Evolutionary conservation across 2,888 invertebrate genomes (phyloP).

Genomic region (Glaucopsyche alexis): DNA sequence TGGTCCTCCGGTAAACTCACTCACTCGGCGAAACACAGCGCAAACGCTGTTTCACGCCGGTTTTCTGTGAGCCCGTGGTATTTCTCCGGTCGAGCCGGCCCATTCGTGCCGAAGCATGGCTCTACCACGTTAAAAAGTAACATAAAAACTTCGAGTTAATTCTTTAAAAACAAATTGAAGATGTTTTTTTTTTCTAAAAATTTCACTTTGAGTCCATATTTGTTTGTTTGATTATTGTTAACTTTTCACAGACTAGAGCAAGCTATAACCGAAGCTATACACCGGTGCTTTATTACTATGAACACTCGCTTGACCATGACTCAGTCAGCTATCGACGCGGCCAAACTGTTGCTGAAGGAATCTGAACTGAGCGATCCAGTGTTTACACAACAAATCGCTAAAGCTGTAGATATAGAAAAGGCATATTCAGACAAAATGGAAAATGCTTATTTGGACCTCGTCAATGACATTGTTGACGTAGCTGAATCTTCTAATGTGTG

Average conservation of each 20-base stretch:
- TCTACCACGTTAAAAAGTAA: no score
- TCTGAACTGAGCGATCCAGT: conserved; percentile 53
- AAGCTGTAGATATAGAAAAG: conserved; percentile 58
- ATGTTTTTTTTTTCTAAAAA: no score
- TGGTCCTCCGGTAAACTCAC: no score
- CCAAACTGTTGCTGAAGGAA: conserved; percentile 65
- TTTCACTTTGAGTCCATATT: no score
- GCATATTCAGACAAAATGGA: conserved; percentile 68
- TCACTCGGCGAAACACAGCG: no score
- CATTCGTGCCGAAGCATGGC: no score
- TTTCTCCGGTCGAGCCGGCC: no score
- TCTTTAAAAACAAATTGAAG: no score
- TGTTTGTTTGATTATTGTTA: not conserved
- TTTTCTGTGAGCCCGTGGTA: no score
- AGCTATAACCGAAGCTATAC: conserved; percentile 74
- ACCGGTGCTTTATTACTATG: conserved; percentile 82
- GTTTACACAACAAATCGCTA: conserved; percentile 48
- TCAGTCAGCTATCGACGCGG: conserved; percentile 70
- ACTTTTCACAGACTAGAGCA: conserved; percentile 73
- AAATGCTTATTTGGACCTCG: conserved; percentile 74
- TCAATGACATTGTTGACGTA: conserved; percentile 77
- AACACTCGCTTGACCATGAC: conserved; percentile 80
- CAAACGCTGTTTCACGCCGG: no score
- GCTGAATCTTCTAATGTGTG: conserved; percentile 65
- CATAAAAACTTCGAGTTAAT: no score